Evolutionary conservation across 2,888 invertebrate genomes (phyloP), one percentile per base, ranked within the genome.

Genomic region (Stramonita haemastoma): DNA sequence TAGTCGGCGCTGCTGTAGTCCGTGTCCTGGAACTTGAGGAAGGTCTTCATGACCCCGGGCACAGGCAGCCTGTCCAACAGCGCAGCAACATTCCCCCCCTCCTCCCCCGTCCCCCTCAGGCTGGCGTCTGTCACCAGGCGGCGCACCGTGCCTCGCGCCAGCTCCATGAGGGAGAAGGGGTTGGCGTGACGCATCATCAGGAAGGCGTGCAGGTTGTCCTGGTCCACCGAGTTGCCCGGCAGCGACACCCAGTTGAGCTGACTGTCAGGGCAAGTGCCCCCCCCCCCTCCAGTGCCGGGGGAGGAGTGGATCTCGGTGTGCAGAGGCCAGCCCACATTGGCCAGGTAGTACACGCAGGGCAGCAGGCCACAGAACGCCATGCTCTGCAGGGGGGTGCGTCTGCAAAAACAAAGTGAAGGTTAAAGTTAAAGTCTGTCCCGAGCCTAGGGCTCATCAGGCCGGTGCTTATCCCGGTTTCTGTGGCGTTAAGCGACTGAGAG

Each of bases 361-460:
- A 93, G 87, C 79, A 92, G 90, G 29, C 93, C 94, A 77, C 93
- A 93, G 92, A 94, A 94, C 11, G 94, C 94, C 84, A 94, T 91
- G 92, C 93, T 94, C 90, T 94, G 94, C 66, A 95, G 90, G 94
- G n/a, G 93, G 0, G 94, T 93, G 60, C 93, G 92, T 84, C 92
- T 91, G 73, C 79, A 36, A 29, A 0, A 34, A 36, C n/a, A n/a
- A n/a, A n/a, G n/a, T n/a, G n/a, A n/a, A n/a, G n/a, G n/a, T n/a
- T n/a, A n/a, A n/a, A n/a, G n/a, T n/a, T n/a, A n/a, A n/a, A n/a
- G n/a, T n/a, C n/a, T n/a, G n/a, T n/a, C n/a, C n/a, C n/a, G n/a
- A n/a, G n/a, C n/a, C n/a, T n/a, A n/a, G n/a, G n/a, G n/a, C n/a
- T n/a, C n/a, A n/a, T n/a, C n/a, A n/a, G n/a, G n/a, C n/a, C n/a